phyloP scores from a whole-genome alignment of 2,797 vertebrate genomes.

The Mionectes olivaceus region DNA sequence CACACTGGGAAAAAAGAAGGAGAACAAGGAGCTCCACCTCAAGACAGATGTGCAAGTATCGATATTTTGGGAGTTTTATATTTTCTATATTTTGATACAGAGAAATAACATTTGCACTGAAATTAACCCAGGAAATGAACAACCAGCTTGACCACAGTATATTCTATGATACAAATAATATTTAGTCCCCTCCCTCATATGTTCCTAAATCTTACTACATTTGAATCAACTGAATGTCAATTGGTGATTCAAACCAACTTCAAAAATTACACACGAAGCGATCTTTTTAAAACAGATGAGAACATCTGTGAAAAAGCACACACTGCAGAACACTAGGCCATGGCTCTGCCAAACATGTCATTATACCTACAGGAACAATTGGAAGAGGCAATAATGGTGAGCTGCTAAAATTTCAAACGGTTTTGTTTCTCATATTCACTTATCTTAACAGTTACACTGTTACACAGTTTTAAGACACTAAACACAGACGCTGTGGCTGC shows the following conservation, averaged over 20 bases:
- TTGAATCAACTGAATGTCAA: not conserved
- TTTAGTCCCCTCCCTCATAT: not conserved
- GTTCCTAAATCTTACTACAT: not conserved
- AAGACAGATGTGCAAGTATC: not conserved
- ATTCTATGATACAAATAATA: not conserved
- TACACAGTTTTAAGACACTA: not conserved
- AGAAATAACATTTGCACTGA: not conserved
- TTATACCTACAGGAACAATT: not conserved
- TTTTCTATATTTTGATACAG: not conserved
- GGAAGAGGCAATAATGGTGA: not conserved
- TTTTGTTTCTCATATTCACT: not conserved
- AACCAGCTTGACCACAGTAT: not conserved
- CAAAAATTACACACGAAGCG: not conserved
- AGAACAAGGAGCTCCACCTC: not conserved
- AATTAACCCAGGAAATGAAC: not conserved
- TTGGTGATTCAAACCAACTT: not conserved
- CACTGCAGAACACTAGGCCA: not conserved
- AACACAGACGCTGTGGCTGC: not conserved
- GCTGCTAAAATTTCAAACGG: not conserved
- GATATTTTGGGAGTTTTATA: fast-evolving
- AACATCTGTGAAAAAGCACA: not conserved
- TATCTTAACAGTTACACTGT: not conserved
- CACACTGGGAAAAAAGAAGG: not conserved
- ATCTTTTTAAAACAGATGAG: not conserved
- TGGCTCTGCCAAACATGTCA: not conserved